Base-by-base conservation (phyloP, 2,113 vertebrate genomes). In the Dendrocopos noguchii region DNA sequence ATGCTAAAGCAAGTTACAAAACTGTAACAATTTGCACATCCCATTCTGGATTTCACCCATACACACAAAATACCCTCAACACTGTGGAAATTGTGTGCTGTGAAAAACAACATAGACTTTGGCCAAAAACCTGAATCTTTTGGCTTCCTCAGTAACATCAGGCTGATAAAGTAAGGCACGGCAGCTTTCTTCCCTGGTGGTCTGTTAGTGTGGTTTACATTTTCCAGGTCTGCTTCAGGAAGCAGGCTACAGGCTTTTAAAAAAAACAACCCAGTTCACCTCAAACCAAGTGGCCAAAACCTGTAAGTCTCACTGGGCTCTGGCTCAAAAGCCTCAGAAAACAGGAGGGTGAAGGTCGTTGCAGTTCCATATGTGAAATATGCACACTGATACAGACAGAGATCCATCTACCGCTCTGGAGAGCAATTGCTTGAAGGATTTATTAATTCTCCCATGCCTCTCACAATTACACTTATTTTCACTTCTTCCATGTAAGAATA, bases 401-500 rank as follows among this genome's bases (percentile, higher is more conserved):
- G 57, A 83, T 74, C 18, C 44, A 65, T 52, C 56, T 44, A 17
- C 36, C 60, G 31, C 14, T 70, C 81, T 77, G 56, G 20, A 92
- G 4, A 83, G 33, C 25, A 74, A 31, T 4, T 64, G 33, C 29
- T 44, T 67, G 61, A 85, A 80, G 67, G 68, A 72, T 61, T 74
- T 79, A 89, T 31, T 81, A 4, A 25, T 61, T 74, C 44, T 57
- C 71, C 52, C 15, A 21, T 1, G 8, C 9, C 19, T 75, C 13
- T 42, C 65, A n/a, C 42, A 34, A 47, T 15, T 44, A 47, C 20
- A 36, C 10, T 84, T 87, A 34, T 29, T 63, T 72, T 80, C 56
- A 53, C 31, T 46, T 80, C 59, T 89, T 85, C 14, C 36, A 47
- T 22, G 56, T 64, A 83, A 87, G 95, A 93, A 94, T 89, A 95